These are phyloP conservation scores for Mobula hypostoma DNA, from an alignment of 2,113 vertebrate genomes.

Conservation along the genomic window DNA sequence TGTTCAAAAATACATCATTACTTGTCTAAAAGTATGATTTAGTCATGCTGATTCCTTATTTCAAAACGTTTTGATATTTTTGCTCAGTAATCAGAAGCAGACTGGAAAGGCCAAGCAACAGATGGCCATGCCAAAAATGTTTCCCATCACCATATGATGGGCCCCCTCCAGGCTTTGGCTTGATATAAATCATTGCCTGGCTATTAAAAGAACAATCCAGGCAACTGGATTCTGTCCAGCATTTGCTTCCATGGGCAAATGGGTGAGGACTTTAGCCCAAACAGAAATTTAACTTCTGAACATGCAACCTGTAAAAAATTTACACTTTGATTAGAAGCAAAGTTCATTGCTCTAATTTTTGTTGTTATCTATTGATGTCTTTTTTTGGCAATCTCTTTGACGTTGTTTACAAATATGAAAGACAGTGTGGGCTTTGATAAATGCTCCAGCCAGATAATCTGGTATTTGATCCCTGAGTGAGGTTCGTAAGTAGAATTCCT, in stretches of 20 bases:
- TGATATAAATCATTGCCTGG: conserved; percentile 26
- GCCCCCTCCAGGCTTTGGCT: conserved; percentile 2
- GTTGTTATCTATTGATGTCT: not conserved
- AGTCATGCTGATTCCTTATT: not conserved
- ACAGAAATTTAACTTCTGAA: not conserved
- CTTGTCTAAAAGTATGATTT: conserved; percentile 15
- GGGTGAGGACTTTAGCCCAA: not conserved
- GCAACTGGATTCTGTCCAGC: conserved; percentile 29
- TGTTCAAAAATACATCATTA: conserved; percentile 20
- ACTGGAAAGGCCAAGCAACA: conserved; percentile 31
- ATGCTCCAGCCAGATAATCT: not conserved
- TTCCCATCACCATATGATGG: conserved; percentile 30
- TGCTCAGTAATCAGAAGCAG: conserved; percentile 35
- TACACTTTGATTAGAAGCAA: not conserved
- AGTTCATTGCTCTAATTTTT: not conserved
- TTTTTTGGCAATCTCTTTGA: conserved; percentile 16
- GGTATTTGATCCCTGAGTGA: conserved; percentile 23
- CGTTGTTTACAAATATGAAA: conserved; percentile 32
- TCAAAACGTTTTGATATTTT: conserved; percentile 27
- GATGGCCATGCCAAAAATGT: conserved; percentile 27
- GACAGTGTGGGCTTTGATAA: conserved; percentile 28
- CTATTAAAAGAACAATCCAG: conserved; percentile 34
- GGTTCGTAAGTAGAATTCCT: conserved; percentile 4
- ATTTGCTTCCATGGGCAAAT: not conserved
- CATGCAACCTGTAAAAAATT: not conserved